These are phyloP conservation scores for Typhlomys cinereus DNA, from an alignment of 2,113 vertebrate species.

Conservation along the genomic window DNA sequence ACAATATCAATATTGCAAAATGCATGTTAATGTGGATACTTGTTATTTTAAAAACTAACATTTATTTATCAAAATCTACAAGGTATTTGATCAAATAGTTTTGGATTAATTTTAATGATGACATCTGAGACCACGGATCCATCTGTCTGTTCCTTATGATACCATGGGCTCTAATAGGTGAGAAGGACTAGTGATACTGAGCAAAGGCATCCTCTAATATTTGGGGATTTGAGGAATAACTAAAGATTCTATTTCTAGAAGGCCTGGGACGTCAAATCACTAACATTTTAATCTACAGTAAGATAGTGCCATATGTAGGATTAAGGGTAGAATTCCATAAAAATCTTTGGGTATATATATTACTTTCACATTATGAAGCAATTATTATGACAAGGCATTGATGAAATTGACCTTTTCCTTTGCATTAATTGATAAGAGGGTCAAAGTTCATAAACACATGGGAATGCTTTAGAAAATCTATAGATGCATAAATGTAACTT, in stretches of 20 bases:
- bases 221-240: background rate
- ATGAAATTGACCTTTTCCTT: background rate
- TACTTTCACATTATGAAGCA: background rate
- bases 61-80: background rate
- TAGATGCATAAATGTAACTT: background rate
- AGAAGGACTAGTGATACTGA: background rate
- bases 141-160: background rate
- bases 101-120: background rate
- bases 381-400: background rate
- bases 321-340: background rate
- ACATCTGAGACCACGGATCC: background rate
- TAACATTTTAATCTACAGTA: constrained; percentile 23
- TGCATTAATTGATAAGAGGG: background rate
- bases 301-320: background rate
- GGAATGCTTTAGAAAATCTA: background rate
- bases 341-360: background rate
- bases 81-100: background rate
- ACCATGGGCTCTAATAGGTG: background rate
- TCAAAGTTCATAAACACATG: background rate
- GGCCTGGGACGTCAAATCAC: background rate
- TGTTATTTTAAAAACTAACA: background rate
- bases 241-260: background rate
- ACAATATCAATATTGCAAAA: background rate
- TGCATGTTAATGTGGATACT: background rate
- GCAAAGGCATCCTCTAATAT: background rate